phyloP scores from a whole-genome alignment of 2,113 vertebrate species.

The Hiodon tergisus region DNA sequence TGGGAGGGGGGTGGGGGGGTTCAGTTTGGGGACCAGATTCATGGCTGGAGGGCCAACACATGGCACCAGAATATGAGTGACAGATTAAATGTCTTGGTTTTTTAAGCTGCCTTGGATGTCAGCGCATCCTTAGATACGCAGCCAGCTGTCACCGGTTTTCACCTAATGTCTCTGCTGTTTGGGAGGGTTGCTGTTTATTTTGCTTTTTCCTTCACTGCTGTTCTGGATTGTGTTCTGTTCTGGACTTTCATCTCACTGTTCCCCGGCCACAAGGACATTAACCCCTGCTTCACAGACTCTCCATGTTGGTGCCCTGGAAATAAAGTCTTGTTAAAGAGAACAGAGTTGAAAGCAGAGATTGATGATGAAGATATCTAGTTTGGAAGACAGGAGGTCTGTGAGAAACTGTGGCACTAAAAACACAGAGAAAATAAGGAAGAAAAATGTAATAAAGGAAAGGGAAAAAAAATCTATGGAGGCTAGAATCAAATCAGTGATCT shows the following conservation, averaged over 20 bases:
- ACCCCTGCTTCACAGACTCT: too few relatives aligned
- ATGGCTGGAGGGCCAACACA: too few relatives aligned
- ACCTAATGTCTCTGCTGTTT: neutral
- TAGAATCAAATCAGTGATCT: constrained; percentile 25
- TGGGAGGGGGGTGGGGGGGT: neutral
- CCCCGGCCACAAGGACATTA: neutral
- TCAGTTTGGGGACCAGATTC: too few relatives aligned
- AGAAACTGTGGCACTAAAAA: neutral
- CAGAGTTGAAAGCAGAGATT: too few relatives aligned
- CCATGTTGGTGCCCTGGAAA: too few relatives aligned
- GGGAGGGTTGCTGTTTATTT: neutral
- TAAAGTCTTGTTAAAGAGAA: too few relatives aligned
- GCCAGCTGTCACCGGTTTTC: constrained; percentile 6
- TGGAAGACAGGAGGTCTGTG: neutral
- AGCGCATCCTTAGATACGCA: constrained; percentile 1
- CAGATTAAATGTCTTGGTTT: constrained; percentile 1
- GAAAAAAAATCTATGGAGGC: constrained; percentile 24
- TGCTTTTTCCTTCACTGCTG: neutral
- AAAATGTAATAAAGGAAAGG: constrained; percentile 21
- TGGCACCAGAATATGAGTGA: neutral
- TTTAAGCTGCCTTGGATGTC: too few relatives aligned
- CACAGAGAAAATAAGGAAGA: neutral
- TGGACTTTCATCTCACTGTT: neutral
- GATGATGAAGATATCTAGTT: neutral
- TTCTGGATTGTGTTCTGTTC: neutral